Percentiles rank a stretch among this genome's conserved stretches.
phyloP scores from a whole-genome alignment of 64 coral and sea anemone species.

The Hydrozoanthus tunicans region DNA sequence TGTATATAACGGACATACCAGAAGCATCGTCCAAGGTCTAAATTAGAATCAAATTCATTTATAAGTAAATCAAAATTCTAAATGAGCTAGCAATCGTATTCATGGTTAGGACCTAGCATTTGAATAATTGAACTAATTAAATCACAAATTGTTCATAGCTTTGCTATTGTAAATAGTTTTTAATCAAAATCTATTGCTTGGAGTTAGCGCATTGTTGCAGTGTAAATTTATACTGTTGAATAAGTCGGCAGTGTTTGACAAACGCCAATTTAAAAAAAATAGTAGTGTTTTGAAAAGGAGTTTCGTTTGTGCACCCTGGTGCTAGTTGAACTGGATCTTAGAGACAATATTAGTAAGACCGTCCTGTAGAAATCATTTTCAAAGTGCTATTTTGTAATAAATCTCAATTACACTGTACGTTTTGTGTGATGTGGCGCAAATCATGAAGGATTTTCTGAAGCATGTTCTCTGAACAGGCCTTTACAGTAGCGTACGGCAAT shows the following conservation, averaged over 20 bases:
- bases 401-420: background rate
- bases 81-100: background rate
- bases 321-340: background rate
- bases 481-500: too few relatives aligned
- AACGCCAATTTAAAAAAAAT: background rate
- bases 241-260: slow-evolving; percentile 15
- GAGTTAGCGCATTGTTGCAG: slow-evolving; percentile 13
- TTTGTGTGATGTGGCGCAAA: too few relatives aligned
- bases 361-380: background rate
- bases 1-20: too few relatives aligned
- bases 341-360: background rate
- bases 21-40: background rate
- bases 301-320: background rate
- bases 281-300: background rate
- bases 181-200: slow-evolving; percentile 40
- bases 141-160: slow-evolving; percentile 28
- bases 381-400: slow-evolving; percentile 23
- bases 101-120: background rate
- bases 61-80: background rate
- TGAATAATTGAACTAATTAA: slow-evolving; percentile 7
- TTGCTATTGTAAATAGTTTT: slow-evolving; percentile 55
- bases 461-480: too few relatives aligned
- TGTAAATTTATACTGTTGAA: slow-evolving; percentile 24
- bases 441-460: too few relatives aligned
- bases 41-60: background rate